phyloP scores from a whole-genome alignment of 2,797 vertebrate species.

The Hydrocynus forskahlii region DNA sequence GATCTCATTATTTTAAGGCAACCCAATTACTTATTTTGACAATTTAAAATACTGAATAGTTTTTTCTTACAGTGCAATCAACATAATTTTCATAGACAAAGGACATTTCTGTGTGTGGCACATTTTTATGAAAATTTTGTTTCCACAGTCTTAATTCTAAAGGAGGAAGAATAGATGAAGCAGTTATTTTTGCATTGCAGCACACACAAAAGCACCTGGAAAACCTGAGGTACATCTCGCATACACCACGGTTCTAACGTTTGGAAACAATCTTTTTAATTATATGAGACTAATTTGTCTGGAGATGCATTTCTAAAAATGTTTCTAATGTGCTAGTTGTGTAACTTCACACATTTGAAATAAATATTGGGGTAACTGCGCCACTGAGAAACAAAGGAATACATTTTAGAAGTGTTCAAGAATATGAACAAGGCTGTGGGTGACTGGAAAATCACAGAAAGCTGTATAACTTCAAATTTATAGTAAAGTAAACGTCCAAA shows the following conservation, averaged over 20 bases:
- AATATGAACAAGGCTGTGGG: neutral
- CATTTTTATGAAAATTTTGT: conserved; percentile 19
- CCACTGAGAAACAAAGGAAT: no score
- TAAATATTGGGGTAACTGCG: neutral
- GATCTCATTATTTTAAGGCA: neutral
- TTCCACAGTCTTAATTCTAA: conserved; percentile 71
- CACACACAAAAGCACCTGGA: conserved; percentile 65
- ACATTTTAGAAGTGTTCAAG: neutral
- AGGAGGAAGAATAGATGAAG: conserved; percentile 51
- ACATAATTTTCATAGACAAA: neutral
- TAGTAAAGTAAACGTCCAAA: no score
- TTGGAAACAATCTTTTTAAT: neutral
- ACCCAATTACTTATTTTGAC: no score
- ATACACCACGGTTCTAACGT: neutral
- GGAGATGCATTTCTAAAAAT: neutral
- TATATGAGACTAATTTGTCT: neutral
- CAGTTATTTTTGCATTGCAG: conserved; percentile 64
- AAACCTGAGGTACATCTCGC: conserved; percentile 73
- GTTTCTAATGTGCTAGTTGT: neutral
- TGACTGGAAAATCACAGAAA: neutral
- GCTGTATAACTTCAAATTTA: no score
- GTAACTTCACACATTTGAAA: neutral
- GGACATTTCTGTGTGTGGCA: neutral
- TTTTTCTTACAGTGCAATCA: neutral
- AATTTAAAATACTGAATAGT: no score